A percentile compares a stretch with the other conserved stretches of the same genome.
These are phyloP conservation scores for Neosilurus hyrtlii DNA, from an alignment of 2,797 vertebrate genomes.

Conservation along the genomic window DNA sequence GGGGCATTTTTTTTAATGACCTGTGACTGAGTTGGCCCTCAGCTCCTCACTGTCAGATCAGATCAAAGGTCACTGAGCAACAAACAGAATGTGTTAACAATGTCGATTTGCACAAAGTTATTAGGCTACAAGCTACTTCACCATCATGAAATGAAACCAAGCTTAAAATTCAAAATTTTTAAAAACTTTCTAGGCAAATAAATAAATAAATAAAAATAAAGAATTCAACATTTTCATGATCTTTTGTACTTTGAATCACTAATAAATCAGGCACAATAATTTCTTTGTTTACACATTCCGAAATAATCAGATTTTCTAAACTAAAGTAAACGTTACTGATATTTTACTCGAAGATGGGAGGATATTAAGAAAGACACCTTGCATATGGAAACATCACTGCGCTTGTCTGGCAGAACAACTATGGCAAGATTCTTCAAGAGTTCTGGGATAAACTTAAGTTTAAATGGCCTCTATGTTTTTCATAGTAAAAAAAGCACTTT, in stretches of 20 bases:
- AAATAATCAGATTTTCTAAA: neutral
- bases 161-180: neutral
- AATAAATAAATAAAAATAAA: neutral
- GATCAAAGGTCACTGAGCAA: conserved; percentile 76
- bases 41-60: conserved; percentile 72
- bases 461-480: no score
- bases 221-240: neutral
- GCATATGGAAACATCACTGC: no score
- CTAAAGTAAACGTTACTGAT: neutral
- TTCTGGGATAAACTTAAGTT: neutral
- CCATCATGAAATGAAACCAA: neutral
- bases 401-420: neutral
- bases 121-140: conserved; percentile 12
- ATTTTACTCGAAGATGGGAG: neutral
- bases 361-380: neutral
- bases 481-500: no score
- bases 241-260: neutral
- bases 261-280: neutral
- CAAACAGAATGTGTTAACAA: conserved; percentile 67
- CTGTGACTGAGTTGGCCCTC: conserved; percentile 73
- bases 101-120: conserved; percentile 25
- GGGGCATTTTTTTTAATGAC: conserved; percentile 73
- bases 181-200: neutral
- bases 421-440: neutral
- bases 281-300: no score